Conservation (phyloP, 1,140 invertebrate genomes). For the Drosophila neocordata region DNA sequence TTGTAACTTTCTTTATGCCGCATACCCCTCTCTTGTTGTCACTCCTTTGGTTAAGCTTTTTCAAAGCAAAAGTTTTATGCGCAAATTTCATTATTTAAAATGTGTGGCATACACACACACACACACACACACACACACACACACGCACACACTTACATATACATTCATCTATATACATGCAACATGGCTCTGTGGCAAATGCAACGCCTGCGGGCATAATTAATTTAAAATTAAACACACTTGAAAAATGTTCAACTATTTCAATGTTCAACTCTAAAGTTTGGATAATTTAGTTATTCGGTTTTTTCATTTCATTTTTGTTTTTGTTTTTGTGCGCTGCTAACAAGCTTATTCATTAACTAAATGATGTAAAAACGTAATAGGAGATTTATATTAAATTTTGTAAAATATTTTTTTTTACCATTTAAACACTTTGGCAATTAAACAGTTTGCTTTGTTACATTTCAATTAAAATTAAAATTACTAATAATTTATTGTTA, state of each 20-base stretch:
- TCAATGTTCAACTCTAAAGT: conserved; percentile 13
- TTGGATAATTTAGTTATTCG: not conserved
- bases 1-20: conserved; percentile 17
- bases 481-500: not conserved
- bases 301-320: not conserved
- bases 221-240: conserved; percentile 65
- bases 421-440: not conserved
- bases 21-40: conserved; percentile 7
- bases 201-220: conserved; percentile 40
- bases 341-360: not conserved
- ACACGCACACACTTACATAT: not conserved
- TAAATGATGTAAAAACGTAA: not conserved
- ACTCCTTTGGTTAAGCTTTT: conserved; percentile 28
- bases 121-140: not conserved
- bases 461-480: not conserved
- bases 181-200: conserved; percentile 9
- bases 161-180: not conserved
- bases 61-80: conserved; percentile 68
- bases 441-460: not conserved
- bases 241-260: conserved; percentile 35
- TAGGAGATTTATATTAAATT: not conserved
- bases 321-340: not conserved
- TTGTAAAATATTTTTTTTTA: not conserved
- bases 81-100: conserved; percentile 71
- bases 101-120: conserved; percentile 38